Conservation (phyloP, 1,140 invertebrate species). For the Magallana gigas region DNA sequence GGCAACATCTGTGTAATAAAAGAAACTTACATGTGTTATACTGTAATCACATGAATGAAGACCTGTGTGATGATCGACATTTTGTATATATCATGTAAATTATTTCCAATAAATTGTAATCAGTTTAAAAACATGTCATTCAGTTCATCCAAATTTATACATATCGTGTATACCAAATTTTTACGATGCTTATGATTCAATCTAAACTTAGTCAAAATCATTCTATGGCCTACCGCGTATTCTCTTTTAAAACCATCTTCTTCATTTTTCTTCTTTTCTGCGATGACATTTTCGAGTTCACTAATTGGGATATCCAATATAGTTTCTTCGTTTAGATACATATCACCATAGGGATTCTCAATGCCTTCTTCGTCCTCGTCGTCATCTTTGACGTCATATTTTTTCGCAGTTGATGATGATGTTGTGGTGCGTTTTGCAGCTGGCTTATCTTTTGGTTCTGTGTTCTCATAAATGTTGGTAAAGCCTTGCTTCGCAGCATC, state of each 20-base stretch:
- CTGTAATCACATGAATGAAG: too few species aligned
- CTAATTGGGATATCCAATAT: not conserved
- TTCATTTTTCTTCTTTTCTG: not conserved
- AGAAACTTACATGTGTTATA: too few species aligned
- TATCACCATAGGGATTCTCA: conserved; percentile 16
- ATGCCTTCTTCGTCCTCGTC: conserved; percentile 10
- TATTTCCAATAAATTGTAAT: too few species aligned
- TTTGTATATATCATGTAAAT: too few species aligned
- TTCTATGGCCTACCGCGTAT: not conserved
- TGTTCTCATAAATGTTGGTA: not conserved
- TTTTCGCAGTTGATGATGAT: not conserved
- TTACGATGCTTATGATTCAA: too few species aligned
- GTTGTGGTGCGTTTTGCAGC: not conserved
- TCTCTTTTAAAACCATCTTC: conserved; percentile 13
- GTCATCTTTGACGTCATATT: not conserved
- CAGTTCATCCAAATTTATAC: too few species aligned
- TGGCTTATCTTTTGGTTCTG: not conserved
- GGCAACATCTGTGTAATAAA: not conserved
- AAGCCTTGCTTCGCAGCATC: not conserved
- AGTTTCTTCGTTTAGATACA: conserved; percentile 2
- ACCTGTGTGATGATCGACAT: too few species aligned
- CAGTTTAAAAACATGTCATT: too few species aligned
- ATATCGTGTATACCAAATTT: too few species aligned
- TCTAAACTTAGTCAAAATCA: too few species aligned
- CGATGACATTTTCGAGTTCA: not conserved